phyloP scores from a whole-genome alignment of 2,888 invertebrate species.

The Apamea crenata region DNA sequence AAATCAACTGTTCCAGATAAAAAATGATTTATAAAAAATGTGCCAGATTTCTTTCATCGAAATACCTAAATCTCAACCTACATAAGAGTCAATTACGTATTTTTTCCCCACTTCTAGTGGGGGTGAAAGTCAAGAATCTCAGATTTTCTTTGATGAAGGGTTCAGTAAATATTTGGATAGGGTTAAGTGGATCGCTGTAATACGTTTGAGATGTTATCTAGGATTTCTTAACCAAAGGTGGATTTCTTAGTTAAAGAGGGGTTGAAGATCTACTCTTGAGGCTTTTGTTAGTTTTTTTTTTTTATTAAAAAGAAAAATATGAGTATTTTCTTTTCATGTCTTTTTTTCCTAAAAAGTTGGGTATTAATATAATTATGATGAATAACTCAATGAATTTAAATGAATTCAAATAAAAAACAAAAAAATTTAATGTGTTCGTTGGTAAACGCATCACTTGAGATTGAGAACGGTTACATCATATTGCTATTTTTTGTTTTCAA shows the following conservation, averaged over 20 bases:
- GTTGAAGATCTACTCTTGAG: conserved; percentile 15
- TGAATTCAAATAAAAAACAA: background rate
- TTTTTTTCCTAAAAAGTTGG: no score
- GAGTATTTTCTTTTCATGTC: no score
- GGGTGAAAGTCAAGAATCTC: conserved; percentile 37
- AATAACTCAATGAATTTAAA: background rate
- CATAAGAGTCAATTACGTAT: conserved; percentile 31
- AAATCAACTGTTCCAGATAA: background rate
- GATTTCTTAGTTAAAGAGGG: conserved; percentile 27
- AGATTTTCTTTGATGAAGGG: conserved; percentile 67
- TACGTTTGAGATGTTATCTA: conserved; percentile 61
- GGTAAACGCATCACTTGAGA: no score
- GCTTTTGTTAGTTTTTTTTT: background rate
- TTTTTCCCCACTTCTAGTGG: conserved; percentile 44
- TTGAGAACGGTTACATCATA: no score
- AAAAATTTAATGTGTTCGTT: no score
- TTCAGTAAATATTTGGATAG: conserved; percentile 65
- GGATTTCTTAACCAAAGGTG: conserved; percentile 54
- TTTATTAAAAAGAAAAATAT: background rate
- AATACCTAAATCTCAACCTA: conserved; percentile 4
- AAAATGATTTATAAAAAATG: background rate
- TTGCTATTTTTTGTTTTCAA: no score
- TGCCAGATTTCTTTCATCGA: background rate
- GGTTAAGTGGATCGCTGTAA: conserved; percentile 59
- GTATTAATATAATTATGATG: no score